Evolutionary conservation across 2,888 invertebrate genomes (phyloP).

Genomic region (Luffia ferchaultella): DNA sequence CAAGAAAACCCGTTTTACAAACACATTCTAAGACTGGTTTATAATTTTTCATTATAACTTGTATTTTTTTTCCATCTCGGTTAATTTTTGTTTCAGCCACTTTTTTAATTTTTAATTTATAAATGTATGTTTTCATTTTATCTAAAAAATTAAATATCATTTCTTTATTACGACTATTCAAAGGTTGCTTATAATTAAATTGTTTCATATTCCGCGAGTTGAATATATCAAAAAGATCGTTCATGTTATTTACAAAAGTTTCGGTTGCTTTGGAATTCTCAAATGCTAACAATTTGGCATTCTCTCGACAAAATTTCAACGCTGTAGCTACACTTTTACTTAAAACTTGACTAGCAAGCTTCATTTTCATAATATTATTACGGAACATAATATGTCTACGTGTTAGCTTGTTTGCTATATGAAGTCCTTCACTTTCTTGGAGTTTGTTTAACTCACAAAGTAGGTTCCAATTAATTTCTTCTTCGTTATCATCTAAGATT

Average conservation of each 20-base stretch:
- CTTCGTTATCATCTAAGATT: neutral
- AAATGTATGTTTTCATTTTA: slow-evolving; percentile 1
- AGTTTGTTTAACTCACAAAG: neutral
- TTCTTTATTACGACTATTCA: too few species aligned
- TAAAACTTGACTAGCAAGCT: too few species aligned
- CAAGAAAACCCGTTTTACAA: neutral
- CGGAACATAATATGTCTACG: neutral
- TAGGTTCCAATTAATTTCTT: neutral
- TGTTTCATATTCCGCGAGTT: too few species aligned
- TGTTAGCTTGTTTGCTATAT: neutral
- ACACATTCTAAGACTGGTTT: too few species aligned
- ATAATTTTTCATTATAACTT: too few species aligned
- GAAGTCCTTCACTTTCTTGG: neutral
- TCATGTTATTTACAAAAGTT: too few species aligned
- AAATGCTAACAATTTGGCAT: neutral
- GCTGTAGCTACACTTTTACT: too few species aligned
- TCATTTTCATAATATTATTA: neutral
- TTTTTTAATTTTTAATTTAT: slow-evolving; percentile 1
- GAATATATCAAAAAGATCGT: too few species aligned
- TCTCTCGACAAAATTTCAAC: neutral
- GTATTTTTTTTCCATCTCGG: slow-evolving; percentile 2
- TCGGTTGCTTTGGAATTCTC: neutral
- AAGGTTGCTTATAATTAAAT: too few species aligned
- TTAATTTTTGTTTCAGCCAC: slow-evolving; percentile 1
- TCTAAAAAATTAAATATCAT: neutral